Conservation (phyloP, 2,797 vertebrate species). For the Pangasius macronema region DNA sequence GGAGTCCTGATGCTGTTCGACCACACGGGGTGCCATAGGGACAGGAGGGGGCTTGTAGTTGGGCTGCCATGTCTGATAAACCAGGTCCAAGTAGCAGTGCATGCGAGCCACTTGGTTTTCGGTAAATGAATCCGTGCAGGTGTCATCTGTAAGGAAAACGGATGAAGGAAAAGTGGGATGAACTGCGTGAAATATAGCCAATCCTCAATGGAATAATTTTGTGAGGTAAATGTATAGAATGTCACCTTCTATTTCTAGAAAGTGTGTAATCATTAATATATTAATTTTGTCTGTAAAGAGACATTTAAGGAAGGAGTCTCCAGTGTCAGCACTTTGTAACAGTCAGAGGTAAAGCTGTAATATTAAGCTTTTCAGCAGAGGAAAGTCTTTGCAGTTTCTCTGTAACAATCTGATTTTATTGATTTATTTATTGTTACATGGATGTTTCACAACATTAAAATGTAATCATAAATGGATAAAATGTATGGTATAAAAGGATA, state of each 20-base stretch:
- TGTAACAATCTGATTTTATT: neutral
- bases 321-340: neutral
- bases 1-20: constrained; percentile 79
- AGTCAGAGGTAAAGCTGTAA: neutral
- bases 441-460: neutral
- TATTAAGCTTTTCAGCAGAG: too few relatives aligned
- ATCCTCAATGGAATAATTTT: neutral
- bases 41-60: constrained; percentile 84
- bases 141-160: constrained; percentile 80
- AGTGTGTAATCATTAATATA: neutral
- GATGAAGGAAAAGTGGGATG: neutral
- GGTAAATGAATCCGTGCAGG: constrained; percentile 96
- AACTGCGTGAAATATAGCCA: neutral
- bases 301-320: neutral
- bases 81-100: constrained; percentile 97
- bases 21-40: constrained; percentile 88
- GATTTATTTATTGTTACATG: neutral
- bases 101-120: constrained; percentile 97
- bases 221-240: neutral
- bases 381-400: neutral
- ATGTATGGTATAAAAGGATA: neutral
- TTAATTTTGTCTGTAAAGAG: neutral
- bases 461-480: neutral
- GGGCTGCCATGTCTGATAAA: constrained; percentile 94
- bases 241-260: neutral